Conservation (phyloP, 2,113 vertebrate genomes). For the Nettapus auritus region DNA sequence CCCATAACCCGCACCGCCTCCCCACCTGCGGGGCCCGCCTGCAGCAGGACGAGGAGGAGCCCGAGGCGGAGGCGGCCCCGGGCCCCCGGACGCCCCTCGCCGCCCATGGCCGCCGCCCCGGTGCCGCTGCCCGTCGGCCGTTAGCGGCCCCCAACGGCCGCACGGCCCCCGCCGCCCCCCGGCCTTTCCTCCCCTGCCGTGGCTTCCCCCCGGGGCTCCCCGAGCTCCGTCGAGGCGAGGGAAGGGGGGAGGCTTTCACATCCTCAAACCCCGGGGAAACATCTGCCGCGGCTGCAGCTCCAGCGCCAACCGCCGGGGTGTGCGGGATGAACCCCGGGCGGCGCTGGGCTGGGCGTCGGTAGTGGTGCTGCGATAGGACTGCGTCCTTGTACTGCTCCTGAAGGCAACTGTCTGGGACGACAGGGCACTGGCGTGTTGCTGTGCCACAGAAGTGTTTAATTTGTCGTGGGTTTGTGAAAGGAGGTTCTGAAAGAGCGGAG, state of each 20-base stretch:
- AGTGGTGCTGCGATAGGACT: neutral
- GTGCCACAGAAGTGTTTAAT: too few species aligned
- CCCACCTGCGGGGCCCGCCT: neutral
- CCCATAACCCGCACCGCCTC: too few species aligned
- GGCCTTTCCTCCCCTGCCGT: too few species aligned
- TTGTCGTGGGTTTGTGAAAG: too few species aligned
- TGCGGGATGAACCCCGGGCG: too few species aligned
- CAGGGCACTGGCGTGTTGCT: too few species aligned
- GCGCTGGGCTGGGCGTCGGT: too few species aligned
- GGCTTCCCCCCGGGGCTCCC: neutral
- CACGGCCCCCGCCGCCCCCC: too few species aligned
- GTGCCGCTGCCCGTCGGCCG: neutral
- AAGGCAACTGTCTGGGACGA: too few species aligned
- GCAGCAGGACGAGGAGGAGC: neutral
- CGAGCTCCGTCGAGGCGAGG: neutral
- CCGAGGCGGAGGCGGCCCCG: neutral
- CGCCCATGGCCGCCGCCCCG: neutral
- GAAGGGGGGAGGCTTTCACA: neutral
- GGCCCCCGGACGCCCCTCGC: too few species aligned
- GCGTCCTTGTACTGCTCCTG: fast-evolving
- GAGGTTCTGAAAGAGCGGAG: too few species aligned
- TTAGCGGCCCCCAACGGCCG: neutral
- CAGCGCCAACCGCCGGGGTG: neutral
- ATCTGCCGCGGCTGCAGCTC: neutral
- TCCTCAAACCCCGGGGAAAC: constrained; percentile 8